Evolutionary conservation across 2,888 invertebrate genomes (phyloP).

Genomic region (Zhuqinia jingwanae): DNA sequence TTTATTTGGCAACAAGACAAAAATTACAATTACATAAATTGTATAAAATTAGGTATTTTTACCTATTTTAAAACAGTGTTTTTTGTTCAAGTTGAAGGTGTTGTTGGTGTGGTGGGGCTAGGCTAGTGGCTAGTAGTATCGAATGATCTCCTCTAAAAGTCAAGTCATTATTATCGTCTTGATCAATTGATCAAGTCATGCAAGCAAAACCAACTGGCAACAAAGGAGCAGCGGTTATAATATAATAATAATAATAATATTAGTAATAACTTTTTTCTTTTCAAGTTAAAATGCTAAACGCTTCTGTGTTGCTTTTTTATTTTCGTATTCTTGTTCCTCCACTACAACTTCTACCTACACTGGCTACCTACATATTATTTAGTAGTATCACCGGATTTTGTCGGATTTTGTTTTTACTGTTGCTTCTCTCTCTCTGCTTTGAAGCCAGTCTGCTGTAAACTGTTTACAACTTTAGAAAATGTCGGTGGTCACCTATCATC

Average conservation of each 20-base stretch:
- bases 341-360: neutral
- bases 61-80: neutral
- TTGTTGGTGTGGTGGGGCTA: neutral
- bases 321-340: neutral
- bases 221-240: neutral
- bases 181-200: neutral
- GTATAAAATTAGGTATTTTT: conserved; percentile 22
- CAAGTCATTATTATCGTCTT: neutral
- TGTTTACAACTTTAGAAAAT: neutral
- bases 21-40: conserved; percentile 13
- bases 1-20: neutral
- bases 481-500: neutral
- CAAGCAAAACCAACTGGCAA: neutral
- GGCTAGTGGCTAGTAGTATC: too few relatives aligned
- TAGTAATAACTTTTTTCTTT: neutral
- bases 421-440: conserved; percentile 4
- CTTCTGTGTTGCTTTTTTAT: neutral
- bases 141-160: too few relatives aligned
- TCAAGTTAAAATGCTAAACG: neutral
- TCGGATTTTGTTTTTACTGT: neutral
- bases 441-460: too few relatives aligned
- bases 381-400: neutral
- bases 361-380: neutral
- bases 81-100: neutral
- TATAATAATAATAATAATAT: too few relatives aligned